phyloP scores from a whole-genome alignment of 1,140 invertebrate species.

The Hetaerina americana region DNA sequence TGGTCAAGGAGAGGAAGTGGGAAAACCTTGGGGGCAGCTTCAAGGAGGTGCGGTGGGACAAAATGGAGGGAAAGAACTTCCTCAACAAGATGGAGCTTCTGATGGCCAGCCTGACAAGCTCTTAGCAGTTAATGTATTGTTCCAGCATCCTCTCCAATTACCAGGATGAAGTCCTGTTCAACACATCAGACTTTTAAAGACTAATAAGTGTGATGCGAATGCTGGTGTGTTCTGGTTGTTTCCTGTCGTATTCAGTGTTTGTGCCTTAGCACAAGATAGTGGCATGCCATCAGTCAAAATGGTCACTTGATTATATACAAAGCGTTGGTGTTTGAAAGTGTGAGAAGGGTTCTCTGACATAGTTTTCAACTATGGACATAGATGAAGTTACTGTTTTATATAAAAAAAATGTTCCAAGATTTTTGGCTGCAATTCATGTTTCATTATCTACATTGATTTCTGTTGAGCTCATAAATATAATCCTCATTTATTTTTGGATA shows the following conservation, averaged over 20 bases:
- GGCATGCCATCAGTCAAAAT: neutral
- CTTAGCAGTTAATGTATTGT: slow-evolving; percentile 13
- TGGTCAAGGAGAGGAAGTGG: slow-evolving; percentile 82
- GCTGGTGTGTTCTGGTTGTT: neutral
- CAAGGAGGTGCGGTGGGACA: slow-evolving; percentile 81
- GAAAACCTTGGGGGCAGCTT: slow-evolving; percentile 80
- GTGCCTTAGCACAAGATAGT: neutral
- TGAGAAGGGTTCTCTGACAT: no score
- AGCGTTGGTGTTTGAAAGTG: no score
- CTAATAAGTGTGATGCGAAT: neutral
- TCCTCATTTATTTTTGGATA: no score
- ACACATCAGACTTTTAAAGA: neutral
- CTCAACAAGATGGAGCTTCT: slow-evolving; percentile 92
- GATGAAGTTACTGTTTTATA: no score
- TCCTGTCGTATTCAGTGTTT: neutral
- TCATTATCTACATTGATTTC: no score
- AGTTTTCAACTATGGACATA: no score
- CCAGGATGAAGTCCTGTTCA: neutral
- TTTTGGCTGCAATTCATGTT: no score
- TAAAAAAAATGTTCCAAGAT: no score
- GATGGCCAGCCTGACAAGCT: slow-evolving; percentile 76
- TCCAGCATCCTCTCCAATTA: neutral
- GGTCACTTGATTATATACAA: no score
- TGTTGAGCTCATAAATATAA: no score
- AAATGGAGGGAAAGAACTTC: slow-evolving; percentile 95